A percentile compares a stretch with the other conserved stretches of the same genome.
These are phyloP conservation scores for Eretmochelys imbricata DNA, from an alignment of 2,113 vertebrate species.

Conservation along the genomic window DNA sequence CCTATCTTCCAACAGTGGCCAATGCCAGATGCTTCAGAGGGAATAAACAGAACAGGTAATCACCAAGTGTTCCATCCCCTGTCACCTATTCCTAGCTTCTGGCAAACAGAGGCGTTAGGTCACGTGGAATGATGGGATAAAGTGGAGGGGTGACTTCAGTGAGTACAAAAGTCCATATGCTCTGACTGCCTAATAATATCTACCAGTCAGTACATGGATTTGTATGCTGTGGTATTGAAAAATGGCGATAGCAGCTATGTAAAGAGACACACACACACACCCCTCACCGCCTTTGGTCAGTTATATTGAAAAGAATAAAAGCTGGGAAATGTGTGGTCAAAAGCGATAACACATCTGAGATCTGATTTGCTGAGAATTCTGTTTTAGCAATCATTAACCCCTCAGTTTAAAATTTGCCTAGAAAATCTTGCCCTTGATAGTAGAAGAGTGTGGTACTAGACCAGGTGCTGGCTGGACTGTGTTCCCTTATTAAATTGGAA, in stretches of 20 bases:
- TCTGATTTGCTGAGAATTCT: background rate
- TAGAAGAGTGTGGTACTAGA: background rate
- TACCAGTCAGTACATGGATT: fast-evolving
- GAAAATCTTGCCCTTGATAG: background rate
- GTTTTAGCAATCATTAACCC: background rate
- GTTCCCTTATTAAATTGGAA: background rate
- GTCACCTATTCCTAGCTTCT: too few relatives aligned
- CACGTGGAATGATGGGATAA: background rate
- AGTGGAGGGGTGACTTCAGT: background rate
- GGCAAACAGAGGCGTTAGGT: too few relatives aligned
- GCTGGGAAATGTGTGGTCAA: background rate
- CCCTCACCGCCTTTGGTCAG: too few relatives aligned
- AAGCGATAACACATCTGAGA: background rate
- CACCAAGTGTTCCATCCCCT: too few relatives aligned
- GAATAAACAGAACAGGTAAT: too few relatives aligned
- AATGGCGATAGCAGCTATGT: background rate
- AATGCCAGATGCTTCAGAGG: too few relatives aligned
- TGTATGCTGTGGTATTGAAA: background rate
- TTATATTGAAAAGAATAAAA: constrained; percentile 8
- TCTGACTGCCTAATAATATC: background rate
- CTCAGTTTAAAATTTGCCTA: background rate
- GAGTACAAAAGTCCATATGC: background rate
- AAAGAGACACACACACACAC: background rate
- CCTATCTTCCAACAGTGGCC: too few relatives aligned
- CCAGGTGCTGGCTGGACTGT: fast-evolving